Evolutionary conservation across 2,113 vertebrate species (phyloP), one percentile per base, ranked within the genome.

Genomic region (Camelus dromedarius): DNA sequence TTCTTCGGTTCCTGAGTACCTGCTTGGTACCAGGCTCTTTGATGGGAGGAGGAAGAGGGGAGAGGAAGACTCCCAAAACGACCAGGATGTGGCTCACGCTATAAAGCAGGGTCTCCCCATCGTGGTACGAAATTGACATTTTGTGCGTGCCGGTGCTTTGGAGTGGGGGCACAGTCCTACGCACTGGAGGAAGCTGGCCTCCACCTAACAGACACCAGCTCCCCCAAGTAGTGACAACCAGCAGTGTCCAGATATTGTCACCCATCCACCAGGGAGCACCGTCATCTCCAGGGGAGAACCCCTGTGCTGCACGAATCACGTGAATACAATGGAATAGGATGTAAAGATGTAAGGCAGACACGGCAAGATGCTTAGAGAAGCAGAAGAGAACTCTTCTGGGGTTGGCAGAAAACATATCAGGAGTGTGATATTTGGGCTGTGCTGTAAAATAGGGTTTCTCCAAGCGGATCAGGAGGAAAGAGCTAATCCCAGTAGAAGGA

Each of bases 131-230:
- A 35, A 35, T 1, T 12, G 54, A 50, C 26, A 13, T 16, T 66
- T 16, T 77, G 28, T n/a, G n/a, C 7, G 0, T 19, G 35, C 24
- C 26, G 8, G 24, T 15, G 42, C n/a, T 42, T 64, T 32, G n/a
- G 15, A 26, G 10, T 8, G 13, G n/a, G 52, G 8, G 4, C 2
- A 30, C 70, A 46, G 8, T 16, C 54, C 54, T 24, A 13, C 22
- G 54, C 20, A 35, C 35, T 35, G 35, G 35, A 35, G 35, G 35
- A 35, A 35, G 35, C 12, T 26, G 54, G 69, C 54, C 56, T 46
- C 69, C 9, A 42, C 13, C 3, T 19, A 52, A 15, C 0, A 4
- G 46, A 18, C 10, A 1, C 0, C 32, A 28, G 30, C 13, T 52
- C 26, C 16, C 62, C 42, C 26, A 1, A 26, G 8, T 52, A 1